Conservation (phyloP, 2,888 invertebrate genomes). For the Liopterus haemorrhoidalis region DNA sequence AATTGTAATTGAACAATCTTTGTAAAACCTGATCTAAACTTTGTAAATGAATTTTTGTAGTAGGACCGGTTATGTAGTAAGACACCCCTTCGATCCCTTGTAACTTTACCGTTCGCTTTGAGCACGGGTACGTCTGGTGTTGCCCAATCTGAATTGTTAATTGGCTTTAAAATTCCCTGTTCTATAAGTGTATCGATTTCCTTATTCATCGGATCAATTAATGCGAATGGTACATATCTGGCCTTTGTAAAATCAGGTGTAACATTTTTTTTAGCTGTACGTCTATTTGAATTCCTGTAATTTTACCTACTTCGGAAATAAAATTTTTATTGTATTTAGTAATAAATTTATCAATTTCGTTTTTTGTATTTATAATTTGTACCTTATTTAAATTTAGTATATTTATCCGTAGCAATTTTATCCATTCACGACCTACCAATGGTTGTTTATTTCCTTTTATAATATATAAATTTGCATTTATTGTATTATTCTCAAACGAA, state of each 20-base stretch:
- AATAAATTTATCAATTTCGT: neutral
- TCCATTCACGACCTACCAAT: slow-evolving; percentile 6
- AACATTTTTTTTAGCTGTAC: slow-evolving; percentile 14
- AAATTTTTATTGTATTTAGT: neutral
- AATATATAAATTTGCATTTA: slow-evolving; percentile 7
- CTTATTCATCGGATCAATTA: too few species aligned
- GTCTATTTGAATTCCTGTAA: slow-evolving; percentile 3
- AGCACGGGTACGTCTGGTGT: slow-evolving; percentile 35
- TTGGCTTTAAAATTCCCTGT: slow-evolving; percentile 27
- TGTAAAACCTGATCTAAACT: too few species aligned
- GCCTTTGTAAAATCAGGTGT: slow-evolving; percentile 27
- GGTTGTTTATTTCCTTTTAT: neutral
- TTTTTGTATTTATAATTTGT: slow-evolving; percentile 3
- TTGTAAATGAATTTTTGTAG: too few species aligned
- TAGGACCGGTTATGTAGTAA: too few species aligned
- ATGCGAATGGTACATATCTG: slow-evolving; percentile 1
- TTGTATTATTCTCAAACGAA: neutral
- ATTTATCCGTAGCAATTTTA: neutral
- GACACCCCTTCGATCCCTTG: slow-evolving; percentile 6
- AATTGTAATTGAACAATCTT: too few species aligned
- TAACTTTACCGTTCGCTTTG: slow-evolving; percentile 29
- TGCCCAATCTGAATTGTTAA: slow-evolving; percentile 34
- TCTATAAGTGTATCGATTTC: slow-evolving; percentile 28
- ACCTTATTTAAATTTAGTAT: neutral
- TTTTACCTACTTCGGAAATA: neutral